phyloP scores from a whole-genome alignment of 2,113 vertebrate genomes.

The Meriones unguiculatus region DNA sequence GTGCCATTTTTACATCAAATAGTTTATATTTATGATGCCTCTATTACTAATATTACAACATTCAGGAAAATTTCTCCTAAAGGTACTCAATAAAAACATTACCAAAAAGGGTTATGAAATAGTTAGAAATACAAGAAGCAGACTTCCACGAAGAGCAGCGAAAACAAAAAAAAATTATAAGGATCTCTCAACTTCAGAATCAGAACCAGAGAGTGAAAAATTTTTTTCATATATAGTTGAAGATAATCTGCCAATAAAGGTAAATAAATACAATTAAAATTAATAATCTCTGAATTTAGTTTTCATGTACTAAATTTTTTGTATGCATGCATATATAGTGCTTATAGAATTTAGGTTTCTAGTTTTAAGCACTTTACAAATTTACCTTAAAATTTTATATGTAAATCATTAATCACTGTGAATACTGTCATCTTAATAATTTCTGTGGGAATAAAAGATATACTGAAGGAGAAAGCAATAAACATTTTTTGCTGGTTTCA shows the following conservation, averaged over 20 bases:
- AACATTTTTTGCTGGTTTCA: background rate
- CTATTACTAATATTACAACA: constrained; percentile 1
- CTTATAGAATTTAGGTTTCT: background rate
- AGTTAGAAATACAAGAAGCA: constrained; percentile 72
- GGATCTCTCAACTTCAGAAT: constrained; percentile 90
- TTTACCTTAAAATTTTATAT: constrained; percentile 24
- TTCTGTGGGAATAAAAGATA: background rate
- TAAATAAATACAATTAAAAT: constrained; percentile 57
- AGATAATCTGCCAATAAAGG: constrained; percentile 76
- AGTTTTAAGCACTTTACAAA: background rate
- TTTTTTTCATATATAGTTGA: constrained; percentile 57
- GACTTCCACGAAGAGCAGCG: constrained; percentile 88
- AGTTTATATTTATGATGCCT: constrained; percentile 15
- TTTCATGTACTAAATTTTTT: background rate
- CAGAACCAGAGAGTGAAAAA: constrained; percentile 84
- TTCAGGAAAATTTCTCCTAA: constrained; percentile 75
- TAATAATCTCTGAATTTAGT: background rate
- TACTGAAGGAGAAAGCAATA: background rate
- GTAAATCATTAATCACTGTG: background rate
- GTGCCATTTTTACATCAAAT: constrained; percentile 44
- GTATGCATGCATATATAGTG: background rate
- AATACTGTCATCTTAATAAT: background rate
- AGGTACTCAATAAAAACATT: constrained; percentile 70
- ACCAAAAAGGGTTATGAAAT: constrained; percentile 41
- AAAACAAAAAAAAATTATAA: constrained; percentile 90